phyloP scores from a whole-genome alignment of 1,140 invertebrate species.

The Scaptodrosophila lebanonensis region DNA sequence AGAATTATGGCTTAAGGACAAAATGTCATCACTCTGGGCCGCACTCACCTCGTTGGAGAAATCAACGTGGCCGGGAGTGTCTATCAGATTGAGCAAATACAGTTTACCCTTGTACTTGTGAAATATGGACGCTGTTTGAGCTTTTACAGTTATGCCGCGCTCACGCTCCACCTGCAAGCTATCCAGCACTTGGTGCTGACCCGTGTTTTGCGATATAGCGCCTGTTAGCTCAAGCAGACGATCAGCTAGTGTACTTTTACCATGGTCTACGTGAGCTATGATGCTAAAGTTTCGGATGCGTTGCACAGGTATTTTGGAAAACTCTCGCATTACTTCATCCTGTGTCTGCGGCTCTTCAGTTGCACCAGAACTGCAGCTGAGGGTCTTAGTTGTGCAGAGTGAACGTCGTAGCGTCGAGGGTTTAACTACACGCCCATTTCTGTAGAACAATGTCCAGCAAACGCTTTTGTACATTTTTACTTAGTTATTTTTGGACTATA shows the following conservation, averaged over 20 bases:
- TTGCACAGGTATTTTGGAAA: slow-evolving; percentile 79
- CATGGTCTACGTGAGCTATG: slow-evolving; percentile 98
- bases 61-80: slow-evolving; percentile 99
- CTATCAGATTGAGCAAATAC: slow-evolving; percentile 97
- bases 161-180: slow-evolving; percentile 89
- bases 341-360: slow-evolving; percentile 8
- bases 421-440: slow-evolving; percentile 1
- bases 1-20: background rate
- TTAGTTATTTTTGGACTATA: slow-evolving; percentile 1
- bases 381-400: slow-evolving; percentile 9
- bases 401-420: slow-evolving; percentile 1
- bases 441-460: background rate
- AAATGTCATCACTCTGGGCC: background rate
- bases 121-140: slow-evolving; percentile 94
- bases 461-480: slow-evolving; percentile 24
- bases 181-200: slow-evolving; percentile 83
- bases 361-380: background rate
- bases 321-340: slow-evolving; percentile 34
- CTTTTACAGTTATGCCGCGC: slow-evolving; percentile 98
- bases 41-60: slow-evolving; percentile 94
- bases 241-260: slow-evolving; percentile 97
- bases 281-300: slow-evolving; percentile 96
- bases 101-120: slow-evolving; percentile 82
- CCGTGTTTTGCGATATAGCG: slow-evolving; percentile 83
- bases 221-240: slow-evolving; percentile 93